A percentile compares a stretch with the other conserved stretches of the same genome.
Evolutionary conservation across 1,140 invertebrate species (phyloP).

Genomic region (Pseudoatta argentina): DNA sequence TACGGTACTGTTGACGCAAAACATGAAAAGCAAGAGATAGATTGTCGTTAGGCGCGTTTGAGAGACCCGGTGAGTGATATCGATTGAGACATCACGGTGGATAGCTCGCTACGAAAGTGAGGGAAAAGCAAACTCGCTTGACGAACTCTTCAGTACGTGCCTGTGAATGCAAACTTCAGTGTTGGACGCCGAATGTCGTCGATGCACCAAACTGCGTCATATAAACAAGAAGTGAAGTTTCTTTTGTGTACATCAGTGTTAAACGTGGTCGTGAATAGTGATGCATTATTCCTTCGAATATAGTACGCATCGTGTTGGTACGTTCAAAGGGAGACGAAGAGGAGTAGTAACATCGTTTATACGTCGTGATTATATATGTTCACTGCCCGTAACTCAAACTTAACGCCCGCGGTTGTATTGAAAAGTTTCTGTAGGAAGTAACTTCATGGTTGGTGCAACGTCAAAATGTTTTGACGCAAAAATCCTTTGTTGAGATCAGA

Average conservation of each 20-base stretch:
- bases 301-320: background rate
- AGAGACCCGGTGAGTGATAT: constrained; percentile 41
- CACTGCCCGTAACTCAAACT: constrained; percentile 36
- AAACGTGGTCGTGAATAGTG: background rate
- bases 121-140: constrained; percentile 37
- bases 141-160: constrained; percentile 38
- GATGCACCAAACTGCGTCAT: background rate
- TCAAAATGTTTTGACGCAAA: constrained; percentile 5
- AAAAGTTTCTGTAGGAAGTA: constrained; percentile 24
- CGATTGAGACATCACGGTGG: constrained; percentile 39
- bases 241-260: constrained; percentile 8
- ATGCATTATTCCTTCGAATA: background rate
- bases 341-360: constrained; percentile 1
- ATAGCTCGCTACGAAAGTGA: background rate
- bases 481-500: constrained; percentile 9
- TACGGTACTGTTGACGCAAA: background rate
- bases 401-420: background rate
- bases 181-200: background rate
- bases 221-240: constrained; percentile 44
- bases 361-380: constrained; percentile 24
- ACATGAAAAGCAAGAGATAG: background rate
- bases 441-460: background rate
- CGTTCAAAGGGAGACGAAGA: background rate
- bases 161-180: constrained; percentile 29
- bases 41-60: constrained; percentile 36